A percentile compares a stretch with the other conserved stretches of the same genome.
phyloP scores from a whole-genome alignment of 2,888 invertebrate species.

The Odiellus spinosus region DNA sequence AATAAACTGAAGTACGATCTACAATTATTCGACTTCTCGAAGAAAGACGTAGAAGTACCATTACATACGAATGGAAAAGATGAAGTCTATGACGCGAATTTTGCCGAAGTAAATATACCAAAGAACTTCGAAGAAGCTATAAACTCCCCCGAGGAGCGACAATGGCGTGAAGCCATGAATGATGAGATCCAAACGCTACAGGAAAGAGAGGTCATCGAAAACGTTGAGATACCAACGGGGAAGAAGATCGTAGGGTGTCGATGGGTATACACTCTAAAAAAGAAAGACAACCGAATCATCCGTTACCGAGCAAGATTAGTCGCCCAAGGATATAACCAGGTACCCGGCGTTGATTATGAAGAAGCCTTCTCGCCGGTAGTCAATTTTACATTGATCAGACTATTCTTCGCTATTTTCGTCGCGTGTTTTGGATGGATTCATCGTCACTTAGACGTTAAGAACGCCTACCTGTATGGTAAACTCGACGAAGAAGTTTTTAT shows the following conservation, averaged over 20 bases:
- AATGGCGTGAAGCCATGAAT: not conserved
- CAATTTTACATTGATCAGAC: constrained; percentile 2
- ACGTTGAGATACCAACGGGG: not conserved
- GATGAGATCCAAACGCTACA: not conserved
- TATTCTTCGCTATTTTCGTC: constrained; percentile 1
- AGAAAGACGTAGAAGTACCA: too few relatives aligned
- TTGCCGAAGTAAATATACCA: not conserved
- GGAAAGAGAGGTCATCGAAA: not conserved
- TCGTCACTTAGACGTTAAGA: constrained; percentile 5
- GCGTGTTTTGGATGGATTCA: constrained; percentile 1
- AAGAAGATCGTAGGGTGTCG: not conserved
- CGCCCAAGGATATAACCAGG: constrained; percentile 1
- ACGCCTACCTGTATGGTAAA: constrained; percentile 4
- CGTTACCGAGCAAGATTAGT: constrained; percentile 3
- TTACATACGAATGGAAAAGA: too few relatives aligned
- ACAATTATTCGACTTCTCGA: too few relatives aligned
- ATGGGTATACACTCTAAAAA: not conserved
- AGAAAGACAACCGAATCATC: not conserved
- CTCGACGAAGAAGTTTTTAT: constrained; percentile 3
- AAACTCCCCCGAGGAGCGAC: not conserved
- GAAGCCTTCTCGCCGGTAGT: constrained; percentile 1
- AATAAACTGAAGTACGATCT: too few relatives aligned
- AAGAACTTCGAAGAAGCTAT: not conserved
- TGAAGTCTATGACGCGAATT: not conserved
- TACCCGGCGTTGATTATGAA: not conserved